Evolutionary conservation across 2,113 vertebrate genomes (phyloP), one percentile per base, ranked within the genome.

Genomic region (Misgurnus mizolepis): DNA sequence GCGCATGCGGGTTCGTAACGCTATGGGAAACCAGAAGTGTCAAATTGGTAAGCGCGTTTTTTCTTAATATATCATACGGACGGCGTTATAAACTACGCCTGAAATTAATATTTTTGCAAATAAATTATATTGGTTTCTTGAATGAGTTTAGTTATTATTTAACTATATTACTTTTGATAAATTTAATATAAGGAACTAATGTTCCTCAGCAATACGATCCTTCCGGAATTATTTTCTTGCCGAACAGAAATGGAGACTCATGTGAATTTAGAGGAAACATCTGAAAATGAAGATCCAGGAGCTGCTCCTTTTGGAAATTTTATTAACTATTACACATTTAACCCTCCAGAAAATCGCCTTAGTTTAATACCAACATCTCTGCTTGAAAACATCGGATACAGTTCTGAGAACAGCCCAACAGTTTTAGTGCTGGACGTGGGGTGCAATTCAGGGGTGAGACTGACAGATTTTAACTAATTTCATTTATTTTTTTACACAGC

Each of bases 301-400:
- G 95, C 96, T 0, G 96, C 97, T 56, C 95, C 92, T 0, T 94
- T 93, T 58, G 97, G 97, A 0, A 99, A 98, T 73, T 98, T 98
- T 73, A 94, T 94, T 0, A 94, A 95, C 61, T 99, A 98, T 72
- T 95, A 97, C 81, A 93, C 89, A 0, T 98, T 99, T 82, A 95
- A 96, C 18, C 95, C 96, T 0, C 96, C 97, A 5, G 95, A 96
- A 82, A 94, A 90, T 0, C 94, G 97, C 0, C 8, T 97, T 78
- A 86, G 86, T 62, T 92, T 98, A 27, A 89, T 98, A 39, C 95
- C 97, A 0, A 65, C 45, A 0, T 87, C 91, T 0, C 92, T 97
- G 1, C 87, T 98, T 8, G 43, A 67, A 58, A 89, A 91, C 69
- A 81, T 98, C 1, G 88, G 78, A 0, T 86, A 76, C 56, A 0